Evolutionary conservation across 2,888 invertebrate genomes (phyloP).

Genomic region (Limnephilus lunatus): DNA sequence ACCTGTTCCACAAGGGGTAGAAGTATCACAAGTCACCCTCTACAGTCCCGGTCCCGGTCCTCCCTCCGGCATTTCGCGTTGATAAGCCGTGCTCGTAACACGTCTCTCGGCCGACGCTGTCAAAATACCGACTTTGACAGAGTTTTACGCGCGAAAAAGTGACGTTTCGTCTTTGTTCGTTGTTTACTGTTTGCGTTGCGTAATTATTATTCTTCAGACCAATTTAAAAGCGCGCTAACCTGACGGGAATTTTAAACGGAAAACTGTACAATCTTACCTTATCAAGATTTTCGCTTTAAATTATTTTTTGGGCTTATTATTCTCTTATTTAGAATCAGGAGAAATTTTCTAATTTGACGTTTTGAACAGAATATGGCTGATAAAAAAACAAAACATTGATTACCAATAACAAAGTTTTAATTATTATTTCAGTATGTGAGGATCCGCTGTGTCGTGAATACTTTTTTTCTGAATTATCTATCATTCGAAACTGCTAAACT

Average conservation of each 20-base stretch:
- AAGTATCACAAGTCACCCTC: background rate
- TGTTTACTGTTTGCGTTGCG: background rate
- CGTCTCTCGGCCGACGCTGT: conserved; percentile 24
- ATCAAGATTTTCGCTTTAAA: conserved; percentile 5
- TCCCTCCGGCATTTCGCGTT: conserved; percentile 29
- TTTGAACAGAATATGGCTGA: background rate
- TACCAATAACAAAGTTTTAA: too few species aligned
- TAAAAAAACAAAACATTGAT: too few species aligned
- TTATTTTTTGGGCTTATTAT: background rate
- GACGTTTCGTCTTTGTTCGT: conserved; percentile 27
- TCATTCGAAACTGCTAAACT: too few species aligned
- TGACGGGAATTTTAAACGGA: background rate
- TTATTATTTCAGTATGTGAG: background rate
- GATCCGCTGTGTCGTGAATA: background rate
- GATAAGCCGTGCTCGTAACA: conserved; percentile 34
- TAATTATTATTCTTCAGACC: conserved; percentile 2
- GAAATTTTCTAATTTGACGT: background rate
- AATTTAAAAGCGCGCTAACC: background rate
- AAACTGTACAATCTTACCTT: background rate
- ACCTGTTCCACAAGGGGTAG: conserved; percentile 46
- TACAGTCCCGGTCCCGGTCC: too few species aligned
- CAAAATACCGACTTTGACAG: conserved; percentile 37
- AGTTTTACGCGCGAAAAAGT: conserved; percentile 39
- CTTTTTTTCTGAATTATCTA: too few species aligned
- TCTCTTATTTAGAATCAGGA: background rate